Conservation (phyloP, 1,140 invertebrate genomes). For the Amphibalanus amphitrite region DNA sequence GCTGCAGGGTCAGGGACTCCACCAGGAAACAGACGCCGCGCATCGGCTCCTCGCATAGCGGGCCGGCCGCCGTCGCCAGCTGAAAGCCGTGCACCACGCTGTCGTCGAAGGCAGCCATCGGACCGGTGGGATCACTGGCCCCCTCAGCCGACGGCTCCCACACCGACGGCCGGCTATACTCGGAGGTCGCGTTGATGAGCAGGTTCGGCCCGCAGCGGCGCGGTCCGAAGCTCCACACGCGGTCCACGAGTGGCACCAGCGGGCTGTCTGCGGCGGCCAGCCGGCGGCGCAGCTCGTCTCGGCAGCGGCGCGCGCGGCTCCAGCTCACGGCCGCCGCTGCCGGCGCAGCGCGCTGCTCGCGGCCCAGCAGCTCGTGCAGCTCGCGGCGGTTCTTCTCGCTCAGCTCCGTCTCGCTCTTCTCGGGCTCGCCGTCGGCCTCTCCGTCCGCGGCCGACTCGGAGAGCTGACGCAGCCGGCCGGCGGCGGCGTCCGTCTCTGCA, state of each 20-base stretch:
- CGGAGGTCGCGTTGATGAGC: slow-evolving; percentile 45
- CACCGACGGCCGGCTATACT: slow-evolving; percentile 26
- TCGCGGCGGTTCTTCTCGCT: slow-evolving; percentile 3
- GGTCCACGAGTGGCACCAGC: slow-evolving; percentile 29
- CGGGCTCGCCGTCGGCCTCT: slow-evolving; percentile 17
- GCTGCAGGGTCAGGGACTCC: slow-evolving; percentile 26
- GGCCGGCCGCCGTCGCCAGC: slow-evolving; percentile 69
- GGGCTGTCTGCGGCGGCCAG: background rate
- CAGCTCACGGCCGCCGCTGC: slow-evolving; percentile 4
- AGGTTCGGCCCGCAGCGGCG: slow-evolving; percentile 75
- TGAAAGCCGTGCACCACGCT: slow-evolving; percentile 90
- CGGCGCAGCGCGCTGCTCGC: slow-evolving; percentile 11
- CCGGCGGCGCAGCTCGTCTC: background rate
- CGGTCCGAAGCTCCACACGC: slow-evolving; percentile 83
- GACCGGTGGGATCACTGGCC: slow-evolving; percentile 17
- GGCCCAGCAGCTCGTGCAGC: slow-evolving; percentile 3
- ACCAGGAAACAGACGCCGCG: slow-evolving; percentile 81
- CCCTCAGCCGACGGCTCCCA: slow-evolving; percentile 24
- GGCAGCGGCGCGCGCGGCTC: background rate
- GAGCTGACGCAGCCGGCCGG: background rate
- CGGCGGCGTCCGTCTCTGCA: background rate
- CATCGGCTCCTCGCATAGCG: slow-evolving; percentile 90
- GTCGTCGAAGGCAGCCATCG: slow-evolving; percentile 38
- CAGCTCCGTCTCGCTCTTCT: slow-evolving; percentile 15
- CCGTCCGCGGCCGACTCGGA: background rate